A percentile compares a stretch with the other conserved stretches of the same genome.
These are phyloP conservation scores for Drosophila dunni DNA, from an alignment of 1,140 invertebrate species.

Conservation along the genomic window DNA sequence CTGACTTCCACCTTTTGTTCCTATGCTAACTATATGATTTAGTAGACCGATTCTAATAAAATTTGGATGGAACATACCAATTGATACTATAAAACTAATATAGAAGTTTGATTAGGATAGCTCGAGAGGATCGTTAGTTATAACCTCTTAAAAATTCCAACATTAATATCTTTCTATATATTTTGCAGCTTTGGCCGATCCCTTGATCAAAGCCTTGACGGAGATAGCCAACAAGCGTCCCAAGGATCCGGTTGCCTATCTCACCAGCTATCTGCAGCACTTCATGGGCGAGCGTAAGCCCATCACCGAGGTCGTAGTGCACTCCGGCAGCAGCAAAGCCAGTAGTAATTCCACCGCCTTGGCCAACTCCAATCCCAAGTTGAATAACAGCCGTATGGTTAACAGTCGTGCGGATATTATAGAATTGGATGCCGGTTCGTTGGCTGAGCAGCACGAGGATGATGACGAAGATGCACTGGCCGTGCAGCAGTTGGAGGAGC, in stretches of 20 bases:
- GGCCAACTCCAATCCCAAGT: conserved; percentile 39
- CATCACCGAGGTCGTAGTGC: conserved; percentile 55
- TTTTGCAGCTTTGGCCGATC: conserved; percentile 91
- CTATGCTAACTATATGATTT: no score
- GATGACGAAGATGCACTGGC: conserved; percentile 57
- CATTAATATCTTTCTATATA: background rate
- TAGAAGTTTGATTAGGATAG: no score
- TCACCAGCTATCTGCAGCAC: conserved; percentile 92
- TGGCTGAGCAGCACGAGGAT: conserved; percentile 40
- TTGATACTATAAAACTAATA: no score
- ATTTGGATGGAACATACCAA: no score
- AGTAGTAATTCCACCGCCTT: conserved; percentile 65
- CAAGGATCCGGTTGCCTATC: conserved; percentile 92
- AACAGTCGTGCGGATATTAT: conserved; percentile 52
- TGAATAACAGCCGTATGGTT: conserved; percentile 20
- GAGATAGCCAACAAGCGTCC: conserved; percentile 93
- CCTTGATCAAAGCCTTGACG: conserved; percentile 93
- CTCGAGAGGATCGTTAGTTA: no score
- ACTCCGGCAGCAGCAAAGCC: conserved; percentile 66
- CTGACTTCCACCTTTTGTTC: no score
- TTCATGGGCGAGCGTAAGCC: conserved; percentile 85
- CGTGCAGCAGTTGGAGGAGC: conserved; percentile 71
- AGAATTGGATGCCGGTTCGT: conserved; percentile 56
- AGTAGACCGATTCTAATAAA: no score
- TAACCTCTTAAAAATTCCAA: background rate